These are phyloP conservation scores for Casuarius casuarius DNA, from an alignment of 2,113 vertebrate species.

Conservation along the genomic window DNA sequence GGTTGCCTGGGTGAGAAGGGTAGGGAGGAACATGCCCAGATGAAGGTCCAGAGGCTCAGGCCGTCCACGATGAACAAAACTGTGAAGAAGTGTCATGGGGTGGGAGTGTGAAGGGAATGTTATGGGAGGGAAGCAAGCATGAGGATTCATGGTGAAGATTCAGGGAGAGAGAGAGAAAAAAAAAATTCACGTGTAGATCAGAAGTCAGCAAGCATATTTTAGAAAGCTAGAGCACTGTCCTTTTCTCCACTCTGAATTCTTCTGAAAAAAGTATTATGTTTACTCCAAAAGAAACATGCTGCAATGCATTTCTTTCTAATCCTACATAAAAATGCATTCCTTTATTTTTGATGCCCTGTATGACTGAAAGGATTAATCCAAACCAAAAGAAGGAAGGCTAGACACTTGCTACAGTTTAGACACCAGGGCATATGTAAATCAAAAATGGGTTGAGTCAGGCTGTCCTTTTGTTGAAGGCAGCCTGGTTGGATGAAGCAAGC, in stretches of 20 bases:
- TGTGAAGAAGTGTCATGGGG: constrained; percentile 73
- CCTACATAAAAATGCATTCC: neutral
- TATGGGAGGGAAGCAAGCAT: constrained; percentile 40
- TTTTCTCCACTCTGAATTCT: constrained; percentile 12
- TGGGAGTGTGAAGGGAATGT: constrained; percentile 52
- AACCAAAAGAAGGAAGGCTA: neutral
- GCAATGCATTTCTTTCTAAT: neutral
- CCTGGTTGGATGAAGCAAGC: neutral
- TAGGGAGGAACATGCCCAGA: constrained; percentile 98
- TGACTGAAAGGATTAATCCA: neutral
- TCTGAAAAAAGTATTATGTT: neutral
- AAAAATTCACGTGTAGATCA: constrained; percentile 60
- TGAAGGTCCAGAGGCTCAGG: constrained; percentile 95
- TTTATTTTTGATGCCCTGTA: neutral
- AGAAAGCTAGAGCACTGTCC: constrained; percentile 60
- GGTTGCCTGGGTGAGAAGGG: constrained; percentile 95
- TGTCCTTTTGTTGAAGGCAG: neutral
- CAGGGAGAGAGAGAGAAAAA: constrained; percentile 50
- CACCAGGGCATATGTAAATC: neutral
- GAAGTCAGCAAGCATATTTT: constrained; percentile 37
- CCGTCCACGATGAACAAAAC: constrained; percentile 88
- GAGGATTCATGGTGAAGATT: constrained; percentile 52
- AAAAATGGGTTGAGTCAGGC: neutral
- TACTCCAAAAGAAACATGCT: neutral
- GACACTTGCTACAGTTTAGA: neutral